Evolutionary conservation across 2,797 vertebrate species (phyloP).

Genomic region (Muscicapa comitata): DNA sequence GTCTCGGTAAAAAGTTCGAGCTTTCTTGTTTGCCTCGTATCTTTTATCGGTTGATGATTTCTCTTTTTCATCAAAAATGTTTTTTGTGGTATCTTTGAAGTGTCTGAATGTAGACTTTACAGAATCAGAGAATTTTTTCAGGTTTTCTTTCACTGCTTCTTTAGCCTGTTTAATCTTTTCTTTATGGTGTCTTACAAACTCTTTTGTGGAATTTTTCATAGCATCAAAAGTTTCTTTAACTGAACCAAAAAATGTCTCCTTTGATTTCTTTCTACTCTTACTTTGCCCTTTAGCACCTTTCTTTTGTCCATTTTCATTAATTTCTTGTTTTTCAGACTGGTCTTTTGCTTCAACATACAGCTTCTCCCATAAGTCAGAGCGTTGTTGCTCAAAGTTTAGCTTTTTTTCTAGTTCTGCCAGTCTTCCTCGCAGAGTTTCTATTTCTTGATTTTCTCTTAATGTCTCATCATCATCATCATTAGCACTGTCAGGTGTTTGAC

Average conservation of each 20-base stretch:
- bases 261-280: slow-evolving; percentile 79
- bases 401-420: slow-evolving; percentile 88
- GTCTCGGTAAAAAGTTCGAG: slow-evolving; percentile 62
- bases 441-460: slow-evolving; percentile 68
- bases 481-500: slow-evolving; percentile 4
- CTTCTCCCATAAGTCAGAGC: slow-evolving; percentile 94
- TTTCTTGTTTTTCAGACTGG: slow-evolving; percentile 81
- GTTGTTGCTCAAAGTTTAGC: slow-evolving; percentile 91
- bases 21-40: slow-evolving; percentile 70
- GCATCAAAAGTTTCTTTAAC: slow-evolving; percentile 94
- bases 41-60: slow-evolving; percentile 68
- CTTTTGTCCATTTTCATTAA: slow-evolving; percentile 43
- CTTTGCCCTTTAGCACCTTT: slow-evolving; percentile 58
- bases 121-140: slow-evolving; percentile 95
- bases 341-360: slow-evolving; percentile 93
- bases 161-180: slow-evolving; percentile 98
- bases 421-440: slow-evolving; percentile 76
- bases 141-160: slow-evolving; percentile 94
- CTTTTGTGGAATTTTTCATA: slow-evolving; percentile 97
- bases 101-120: slow-evolving; percentile 93
- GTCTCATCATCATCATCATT: not conserved
- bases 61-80: slow-evolving; percentile 84
- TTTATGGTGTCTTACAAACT: slow-evolving; percentile 97
- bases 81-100: slow-evolving; percentile 90
- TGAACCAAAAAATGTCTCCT: slow-evolving; percentile 84